Evolutionary conservation across 2,797 vertebrate genomes (phyloP), one percentile per base, ranked within the genome.

Genomic region (Gorsachius magnificus): DNA sequence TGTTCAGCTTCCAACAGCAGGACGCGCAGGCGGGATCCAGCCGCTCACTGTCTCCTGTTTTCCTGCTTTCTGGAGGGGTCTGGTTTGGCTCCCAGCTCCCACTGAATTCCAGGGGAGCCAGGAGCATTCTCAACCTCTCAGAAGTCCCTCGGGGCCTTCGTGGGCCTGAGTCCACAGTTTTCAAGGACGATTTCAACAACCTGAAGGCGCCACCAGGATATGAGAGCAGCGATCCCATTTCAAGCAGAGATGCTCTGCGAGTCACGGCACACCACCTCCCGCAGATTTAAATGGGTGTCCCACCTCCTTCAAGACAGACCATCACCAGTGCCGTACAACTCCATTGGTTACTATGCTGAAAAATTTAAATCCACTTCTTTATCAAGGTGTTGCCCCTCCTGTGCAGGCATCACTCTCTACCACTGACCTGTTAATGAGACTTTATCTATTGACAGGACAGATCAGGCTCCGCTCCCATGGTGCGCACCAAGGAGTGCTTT

Each of bases 1-100:
- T 95, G 95, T 95, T 93, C 82, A 61, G 50, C 21, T 81, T 83
- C 82, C 96, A 93, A 16, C 22, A 65, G 56, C 83, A 77, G n/a
- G 29, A 77, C 26, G 75, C 38, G 25, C 54, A 78, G 46, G 35
- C 3, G 0, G 63, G 25, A 75, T 83, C 72, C 79, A 68, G 28
- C 43, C 3, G 6, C 45, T 95, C 1, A 0, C 77, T 77, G 45
- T 60, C 71, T 90, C 53, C 46, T 46, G 22, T 81, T 92, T 90
- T 68, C 75, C 46, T 91, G 58, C 45, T 72, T 89, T 92, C 78
- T 90, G 26, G 8, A 87, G 22, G 19, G 11, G 33, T 5, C 35
- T 60, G 45, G 5, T 68, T 93, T 83, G 50, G 57, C 10, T 92
- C 38, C 46, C 4, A 2, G n/a, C 12, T 95, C 12, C 43, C 36